phyloP scores from a whole-genome alignment of 2,888 invertebrate species.

The Lysandra coridon region DNA sequence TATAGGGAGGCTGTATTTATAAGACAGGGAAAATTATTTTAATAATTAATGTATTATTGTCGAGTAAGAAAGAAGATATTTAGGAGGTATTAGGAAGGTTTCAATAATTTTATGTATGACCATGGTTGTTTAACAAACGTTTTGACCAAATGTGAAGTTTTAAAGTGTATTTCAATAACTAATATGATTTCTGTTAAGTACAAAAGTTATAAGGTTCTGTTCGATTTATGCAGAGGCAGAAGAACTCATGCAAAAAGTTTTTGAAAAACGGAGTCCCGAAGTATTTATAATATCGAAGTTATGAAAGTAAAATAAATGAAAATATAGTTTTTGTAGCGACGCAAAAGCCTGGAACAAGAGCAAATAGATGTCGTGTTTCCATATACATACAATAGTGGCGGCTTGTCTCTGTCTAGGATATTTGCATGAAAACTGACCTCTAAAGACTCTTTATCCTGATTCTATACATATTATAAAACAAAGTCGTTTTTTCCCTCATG shows the following conservation, averaged over 20 bases:
- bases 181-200: too few relatives aligned
- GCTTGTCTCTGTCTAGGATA: conserved; percentile 13
- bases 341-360: conserved; percentile 22
- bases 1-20: neutral
- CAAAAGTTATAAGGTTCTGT: too few relatives aligned
- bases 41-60: too few relatives aligned
- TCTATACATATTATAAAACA: neutral
- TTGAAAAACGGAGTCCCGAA: neutral
- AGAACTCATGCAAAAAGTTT: neutral
- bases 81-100: too few relatives aligned
- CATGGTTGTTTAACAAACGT: neutral
- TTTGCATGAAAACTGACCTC: conserved; percentile 27
- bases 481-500: too few relatives aligned
- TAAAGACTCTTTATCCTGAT: neutral
- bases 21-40: neutral
- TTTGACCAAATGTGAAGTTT: too few relatives aligned
- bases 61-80: too few relatives aligned
- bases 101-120: neutral
- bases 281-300: neutral
- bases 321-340: neutral
- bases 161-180: too few relatives aligned
- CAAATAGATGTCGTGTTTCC: conserved; percentile 15
- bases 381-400: conserved; percentile 29
- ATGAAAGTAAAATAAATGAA: neutral
- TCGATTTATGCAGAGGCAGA: neutral